Percentiles rank a stretch among this genome's conserved stretches.
phyloP scores from a whole-genome alignment of 2,113 vertebrate species.

The Hystrix cristata region DNA sequence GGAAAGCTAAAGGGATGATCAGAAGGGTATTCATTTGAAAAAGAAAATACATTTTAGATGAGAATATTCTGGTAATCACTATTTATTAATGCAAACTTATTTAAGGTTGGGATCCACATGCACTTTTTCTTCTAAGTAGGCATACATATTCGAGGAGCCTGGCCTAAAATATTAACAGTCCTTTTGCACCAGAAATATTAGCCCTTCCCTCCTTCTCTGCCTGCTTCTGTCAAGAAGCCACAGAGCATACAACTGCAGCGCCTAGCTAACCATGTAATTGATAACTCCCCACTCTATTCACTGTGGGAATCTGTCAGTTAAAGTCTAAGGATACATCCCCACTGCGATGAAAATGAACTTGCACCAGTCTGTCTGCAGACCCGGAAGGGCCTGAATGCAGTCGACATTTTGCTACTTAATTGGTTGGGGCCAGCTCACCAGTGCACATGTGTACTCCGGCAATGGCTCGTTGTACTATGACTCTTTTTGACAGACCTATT shows the following conservation, averaged over 20 bases:
- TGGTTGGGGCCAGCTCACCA: conserved; percentile 87
- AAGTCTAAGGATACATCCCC: conserved; percentile 88
- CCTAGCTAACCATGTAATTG: conserved; percentile 92
- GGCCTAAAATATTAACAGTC: conserved; percentile 86
- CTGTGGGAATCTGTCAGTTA: conserved; percentile 90
- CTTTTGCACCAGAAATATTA: conserved; percentile 87
- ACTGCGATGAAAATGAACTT: conserved; percentile 90
- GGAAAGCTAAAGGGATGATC: conserved; percentile 49
- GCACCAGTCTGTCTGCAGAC: conserved; percentile 86
- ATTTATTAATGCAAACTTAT: conserved; percentile 56
- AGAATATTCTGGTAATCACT: conserved; percentile 46
- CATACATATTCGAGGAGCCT: conserved; percentile 60
- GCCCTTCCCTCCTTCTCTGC: conserved; percentile 83
- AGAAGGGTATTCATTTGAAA: conserved; percentile 46
- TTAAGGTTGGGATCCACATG: conserved; percentile 66
- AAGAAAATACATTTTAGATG: conserved; percentile 65
- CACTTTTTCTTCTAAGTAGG: conserved; percentile 75
- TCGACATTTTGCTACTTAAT: conserved; percentile 90
- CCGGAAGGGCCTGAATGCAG: conserved; percentile 80
- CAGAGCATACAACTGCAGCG: conserved; percentile 85
- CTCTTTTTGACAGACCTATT: conserved; percentile 90
- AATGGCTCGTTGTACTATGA: conserved; percentile 55
- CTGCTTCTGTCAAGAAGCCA: conserved; percentile 89
- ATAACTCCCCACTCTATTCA: conserved; percentile 89
- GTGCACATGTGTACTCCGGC: conserved; percentile 81